Evolutionary conservation across 2,797 vertebrate species (phyloP), one percentile per base, ranked within the genome.

Genomic region (Vireo griseus): DNA sequence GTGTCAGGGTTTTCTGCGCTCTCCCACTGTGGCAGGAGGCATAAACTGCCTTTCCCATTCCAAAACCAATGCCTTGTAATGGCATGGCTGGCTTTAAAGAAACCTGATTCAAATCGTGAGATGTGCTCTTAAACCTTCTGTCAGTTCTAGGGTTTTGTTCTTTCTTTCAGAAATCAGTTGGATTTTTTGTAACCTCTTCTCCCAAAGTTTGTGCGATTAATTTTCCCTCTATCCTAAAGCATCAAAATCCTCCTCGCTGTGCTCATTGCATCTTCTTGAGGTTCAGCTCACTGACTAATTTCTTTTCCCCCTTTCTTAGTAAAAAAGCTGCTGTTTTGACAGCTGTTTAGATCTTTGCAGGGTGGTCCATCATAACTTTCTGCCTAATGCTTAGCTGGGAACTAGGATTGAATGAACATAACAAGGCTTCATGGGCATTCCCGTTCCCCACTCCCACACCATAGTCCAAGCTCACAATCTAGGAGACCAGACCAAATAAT

Each of bases 11-110:
- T 40, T 48, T n/a, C 25, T 3, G 48, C 1, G 2, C 8, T 14
- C 15, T 51, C 25, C 20, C 19, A 10, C 48, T 4, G 3, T 2
- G 14, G 39, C 78, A 37, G 40, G 16, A 55, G 31, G 55, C 40
- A 28, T 13, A 40, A 68, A 6, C 11, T 16, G 31, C 20, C 19
- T 73, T 26, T 40, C 9, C 15, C 5, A 0, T 10, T n/a, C 31
- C 55, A 5, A 42, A 84, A 9, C 1, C 22, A 35, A 18, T 8
- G 1, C 21, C 12, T 50, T 28, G 73, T 2, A 6, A 16, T 3
- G 81, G 18, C 6, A 2, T 3, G 5, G 3, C 5, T 14, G 14
- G 10, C 59, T 75, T 47, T 7, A 26, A 51, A 51, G 29, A 57
- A 75, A 65, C 11, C 8, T 8, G 2, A 6, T 16, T 40, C 8